Conservation (phyloP, 2,113 vertebrate genomes). For the Plecturocebus donacophilus region DNA sequence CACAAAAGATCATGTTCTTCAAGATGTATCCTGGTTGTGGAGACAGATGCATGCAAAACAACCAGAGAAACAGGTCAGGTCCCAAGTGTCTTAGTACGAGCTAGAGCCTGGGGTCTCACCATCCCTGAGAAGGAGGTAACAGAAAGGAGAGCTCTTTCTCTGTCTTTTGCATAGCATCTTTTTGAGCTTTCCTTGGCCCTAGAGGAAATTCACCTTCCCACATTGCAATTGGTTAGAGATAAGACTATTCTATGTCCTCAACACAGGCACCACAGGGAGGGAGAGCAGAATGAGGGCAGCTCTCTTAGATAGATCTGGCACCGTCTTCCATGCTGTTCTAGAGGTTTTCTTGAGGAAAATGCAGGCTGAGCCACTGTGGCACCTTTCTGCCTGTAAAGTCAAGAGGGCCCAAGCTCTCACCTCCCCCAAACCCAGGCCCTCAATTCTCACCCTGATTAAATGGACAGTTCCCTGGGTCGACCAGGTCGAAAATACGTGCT, state of each 20-base stretch:
- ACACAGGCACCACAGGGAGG: too few relatives aligned
- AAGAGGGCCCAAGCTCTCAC: background rate
- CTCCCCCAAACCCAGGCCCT: background rate
- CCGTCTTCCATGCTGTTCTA: background rate
- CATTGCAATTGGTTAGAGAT: background rate
- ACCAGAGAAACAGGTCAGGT: too few relatives aligned
- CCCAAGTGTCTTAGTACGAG: background rate
- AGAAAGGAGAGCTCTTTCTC: background rate
- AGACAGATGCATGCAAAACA: background rate
- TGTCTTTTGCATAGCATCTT: background rate
- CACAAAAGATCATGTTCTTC: background rate
- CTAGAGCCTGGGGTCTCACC: background rate
- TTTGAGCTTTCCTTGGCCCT: background rate
- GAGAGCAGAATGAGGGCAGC: background rate
- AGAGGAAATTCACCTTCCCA: background rate
- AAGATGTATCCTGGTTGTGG: rapidly evolving
- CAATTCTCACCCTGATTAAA: background rate
- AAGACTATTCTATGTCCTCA: background rate
- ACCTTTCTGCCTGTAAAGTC: background rate
- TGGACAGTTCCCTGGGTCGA: background rate
- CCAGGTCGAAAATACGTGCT: background rate
- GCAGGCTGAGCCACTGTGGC: background rate
- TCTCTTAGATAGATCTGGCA: background rate
- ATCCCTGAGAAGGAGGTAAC: background rate
- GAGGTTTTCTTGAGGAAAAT: background rate